A percentile compares a stretch with the other conserved stretches of the same genome.
Evolutionary conservation across 2,888 invertebrate species (phyloP).

Genomic region (Elmis aenea): DNA sequence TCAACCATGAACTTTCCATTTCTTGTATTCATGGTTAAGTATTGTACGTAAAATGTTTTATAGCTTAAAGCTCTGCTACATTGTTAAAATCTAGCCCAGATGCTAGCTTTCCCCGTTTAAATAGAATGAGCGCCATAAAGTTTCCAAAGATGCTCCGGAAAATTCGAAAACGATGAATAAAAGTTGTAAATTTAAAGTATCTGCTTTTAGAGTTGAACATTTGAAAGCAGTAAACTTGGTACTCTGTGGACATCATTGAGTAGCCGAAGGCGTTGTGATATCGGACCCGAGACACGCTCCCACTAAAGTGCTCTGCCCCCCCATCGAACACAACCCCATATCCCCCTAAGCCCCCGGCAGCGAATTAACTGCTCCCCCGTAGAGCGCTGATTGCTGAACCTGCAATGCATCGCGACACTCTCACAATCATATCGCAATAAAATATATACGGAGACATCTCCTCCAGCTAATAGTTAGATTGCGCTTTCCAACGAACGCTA

Average conservation of each 20-base stretch:
- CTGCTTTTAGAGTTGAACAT: conserved; percentile 24
- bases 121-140: too few species aligned
- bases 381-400: conserved; percentile 34
- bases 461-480: too few species aligned
- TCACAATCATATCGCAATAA: conserved; percentile 26
- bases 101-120: too few species aligned
- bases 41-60: too few species aligned
- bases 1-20: too few species aligned
- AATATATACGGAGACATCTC: conserved; percentile 19
- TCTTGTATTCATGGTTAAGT: too few species aligned
- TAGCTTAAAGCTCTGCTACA: too few species aligned
- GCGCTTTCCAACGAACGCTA: too few species aligned
- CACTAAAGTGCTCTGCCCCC: conserved; percentile 36
- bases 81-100: too few species aligned
- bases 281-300: conserved; percentile 38
- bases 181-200: conserved; percentile 30
- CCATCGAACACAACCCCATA: conserved; percentile 23
- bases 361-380: conserved; percentile 37
- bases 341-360: conserved; percentile 33
- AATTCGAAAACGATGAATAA: conserved; percentile 23
- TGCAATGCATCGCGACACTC: conserved; percentile 26
- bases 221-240: conserved; percentile 31
- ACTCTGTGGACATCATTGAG: conserved; percentile 29
- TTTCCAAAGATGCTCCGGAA: conserved; percentile 11
- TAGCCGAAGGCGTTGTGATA: conserved; percentile 34